Evolutionary conservation across 2,113 vertebrate species (phyloP).

Genomic region (Casuarius casuarius): DNA sequence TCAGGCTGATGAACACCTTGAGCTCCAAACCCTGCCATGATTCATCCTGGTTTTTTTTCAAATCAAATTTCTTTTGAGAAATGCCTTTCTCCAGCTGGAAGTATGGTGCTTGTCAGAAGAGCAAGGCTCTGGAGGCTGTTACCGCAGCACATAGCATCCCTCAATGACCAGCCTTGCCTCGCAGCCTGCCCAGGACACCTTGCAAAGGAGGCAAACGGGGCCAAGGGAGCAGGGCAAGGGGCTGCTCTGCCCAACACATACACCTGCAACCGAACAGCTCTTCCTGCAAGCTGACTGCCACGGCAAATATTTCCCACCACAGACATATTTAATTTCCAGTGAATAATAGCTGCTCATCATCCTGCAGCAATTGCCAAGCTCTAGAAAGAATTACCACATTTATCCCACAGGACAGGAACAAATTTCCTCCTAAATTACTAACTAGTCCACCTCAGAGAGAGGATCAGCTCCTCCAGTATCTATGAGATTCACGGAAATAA

Average conservation of each 20-base stretch:
- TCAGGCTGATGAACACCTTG: neutral
- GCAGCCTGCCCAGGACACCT: no score
- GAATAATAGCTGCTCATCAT: neutral
- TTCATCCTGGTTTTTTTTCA: neutral
- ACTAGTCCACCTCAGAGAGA: neutral
- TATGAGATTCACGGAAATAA: neutral
- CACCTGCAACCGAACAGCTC: no score
- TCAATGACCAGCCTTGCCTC: neutral
- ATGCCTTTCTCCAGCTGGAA: neutral
- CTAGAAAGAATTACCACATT: neutral
- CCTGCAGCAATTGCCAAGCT: neutral
- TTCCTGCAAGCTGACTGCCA: no score
- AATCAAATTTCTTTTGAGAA: neutral
- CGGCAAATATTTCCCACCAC: neutral
- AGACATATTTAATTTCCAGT: neutral
- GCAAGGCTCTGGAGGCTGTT: neutral
- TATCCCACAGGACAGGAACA: neutral
- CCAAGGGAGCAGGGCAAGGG: accelerated
- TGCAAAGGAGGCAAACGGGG: no score
- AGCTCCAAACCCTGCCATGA: neutral
- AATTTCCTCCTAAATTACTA: neutral
- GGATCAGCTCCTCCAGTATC: neutral
- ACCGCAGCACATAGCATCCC: accelerated
- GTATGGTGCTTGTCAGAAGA: neutral
- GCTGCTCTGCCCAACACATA: no score